Evolutionary conservation across 2,888 invertebrate genomes (phyloP).

Genomic region (Luffia ferchaultella): DNA sequence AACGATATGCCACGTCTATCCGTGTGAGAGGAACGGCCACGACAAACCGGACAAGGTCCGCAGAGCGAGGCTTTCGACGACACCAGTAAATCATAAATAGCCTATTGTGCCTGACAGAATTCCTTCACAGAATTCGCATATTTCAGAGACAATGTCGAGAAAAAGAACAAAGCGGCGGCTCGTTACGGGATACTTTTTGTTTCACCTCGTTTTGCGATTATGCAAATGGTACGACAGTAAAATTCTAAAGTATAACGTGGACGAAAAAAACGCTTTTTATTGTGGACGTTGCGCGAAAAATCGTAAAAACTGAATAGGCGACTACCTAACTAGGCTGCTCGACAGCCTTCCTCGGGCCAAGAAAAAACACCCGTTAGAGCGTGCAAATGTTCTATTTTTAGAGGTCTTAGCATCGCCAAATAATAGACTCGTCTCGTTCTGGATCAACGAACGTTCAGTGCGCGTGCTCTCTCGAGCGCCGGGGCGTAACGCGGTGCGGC

Average conservation of each 20-base stretch:
- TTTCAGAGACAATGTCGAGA: slow-evolving; percentile 38
- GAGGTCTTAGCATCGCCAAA: not conserved
- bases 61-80: not conserved
- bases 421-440: slow-evolving; percentile 3
- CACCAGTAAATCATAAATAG: slow-evolving; percentile 48
- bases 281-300: slow-evolving; percentile 37
- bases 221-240: slow-evolving; percentile 58
- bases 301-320: slow-evolving; percentile 39
- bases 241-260: slow-evolving; percentile 52
- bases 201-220: slow-evolving; percentile 51
- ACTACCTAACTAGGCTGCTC: slow-evolving; percentile 44
- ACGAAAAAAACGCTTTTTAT: slow-evolving; percentile 43
- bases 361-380: slow-evolving; percentile 2
- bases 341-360: slow-evolving; percentile 24
- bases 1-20: slow-evolving; percentile 38
- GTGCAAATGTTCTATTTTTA: slow-evolving; percentile 4
- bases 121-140: slow-evolving; percentile 39
- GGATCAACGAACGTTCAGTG: not conserved
- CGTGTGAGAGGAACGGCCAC: not conserved
- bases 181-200: slow-evolving; percentile 29
- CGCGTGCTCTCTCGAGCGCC: slow-evolving; percentile 12
- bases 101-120: slow-evolving; percentile 39
- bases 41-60: not conserved
- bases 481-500: slow-evolving; percentile 47
- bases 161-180: slow-evolving; percentile 32